A percentile compares a stretch with the other conserved stretches of the same genome.
Evolutionary conservation across 2,888 invertebrate species (phyloP).

Genomic region (Lobophora halterata): DNA sequence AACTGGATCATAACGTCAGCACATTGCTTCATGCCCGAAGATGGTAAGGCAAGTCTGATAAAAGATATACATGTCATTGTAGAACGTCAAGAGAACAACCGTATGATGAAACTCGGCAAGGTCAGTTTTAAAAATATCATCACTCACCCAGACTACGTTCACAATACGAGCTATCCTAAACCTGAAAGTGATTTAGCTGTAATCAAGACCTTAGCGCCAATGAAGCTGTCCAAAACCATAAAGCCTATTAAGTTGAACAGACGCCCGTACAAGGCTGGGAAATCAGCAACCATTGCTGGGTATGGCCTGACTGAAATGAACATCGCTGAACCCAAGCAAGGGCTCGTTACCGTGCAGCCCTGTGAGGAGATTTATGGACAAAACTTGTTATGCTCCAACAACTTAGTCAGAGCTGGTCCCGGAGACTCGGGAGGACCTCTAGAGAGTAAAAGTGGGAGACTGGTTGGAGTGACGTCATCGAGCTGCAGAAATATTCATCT

Average conservation of each 20-base stretch:
- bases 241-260: constrained; percentile 27
- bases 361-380: constrained; percentile 16
- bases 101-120: constrained; percentile 1
- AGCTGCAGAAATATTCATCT: constrained; percentile 24
- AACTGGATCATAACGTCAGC: constrained; percentile 37
- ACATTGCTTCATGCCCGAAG: constrained; percentile 34
- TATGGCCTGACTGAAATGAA: constrained; percentile 26
- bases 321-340: constrained; percentile 29
- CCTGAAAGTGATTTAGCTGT: constrained; percentile 34
- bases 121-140: constrained; percentile 6
- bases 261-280: neutral
- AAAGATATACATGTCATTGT: neutral
- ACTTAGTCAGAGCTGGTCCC: constrained; percentile 24
- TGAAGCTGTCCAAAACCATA: constrained; percentile 23
- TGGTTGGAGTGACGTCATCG: constrained; percentile 35
- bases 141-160: constrained; percentile 7
- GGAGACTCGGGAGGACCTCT: constrained; percentile 44
- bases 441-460: constrained; percentile 19
- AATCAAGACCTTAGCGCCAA: constrained; percentile 26
- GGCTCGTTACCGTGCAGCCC: constrained; percentile 19
- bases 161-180: neutral
- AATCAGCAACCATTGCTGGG: constrained; percentile 32
- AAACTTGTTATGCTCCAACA: constrained; percentile 32
- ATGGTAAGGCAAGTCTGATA: neutral
- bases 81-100: neutral